These are phyloP conservation scores for Leuciscus waleckii DNA, from an alignment of 2,797 vertebrate species.

Conservation along the genomic window DNA sequence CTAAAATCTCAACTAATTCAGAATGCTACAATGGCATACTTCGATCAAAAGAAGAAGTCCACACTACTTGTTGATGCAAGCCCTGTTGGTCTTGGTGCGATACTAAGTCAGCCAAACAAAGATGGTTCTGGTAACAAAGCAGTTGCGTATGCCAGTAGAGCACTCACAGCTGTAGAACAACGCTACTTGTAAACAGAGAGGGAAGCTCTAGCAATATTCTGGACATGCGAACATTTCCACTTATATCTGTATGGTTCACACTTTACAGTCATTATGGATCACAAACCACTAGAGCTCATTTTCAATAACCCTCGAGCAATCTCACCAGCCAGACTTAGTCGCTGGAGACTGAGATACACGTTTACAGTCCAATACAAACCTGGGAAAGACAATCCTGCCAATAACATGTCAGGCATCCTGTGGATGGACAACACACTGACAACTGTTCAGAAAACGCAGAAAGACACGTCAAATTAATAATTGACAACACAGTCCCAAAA, in stretches of 20 bases:
- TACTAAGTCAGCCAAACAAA: background rate
- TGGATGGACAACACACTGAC: background rate
- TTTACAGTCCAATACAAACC: constrained; percentile 24
- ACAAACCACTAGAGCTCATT: constrained; percentile 12
- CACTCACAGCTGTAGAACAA: background rate
- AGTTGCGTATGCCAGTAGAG: background rate
- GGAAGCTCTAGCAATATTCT: constrained; percentile 22
- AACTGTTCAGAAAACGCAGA: background rate
- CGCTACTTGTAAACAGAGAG: background rate
- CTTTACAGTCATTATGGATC: background rate
- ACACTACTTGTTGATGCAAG: constrained; percentile 33
- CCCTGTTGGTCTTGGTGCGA: constrained; percentile 23
- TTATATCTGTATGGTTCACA: background rate
- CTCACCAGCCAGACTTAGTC: constrained; percentile 3
- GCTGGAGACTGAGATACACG: constrained; percentile 2
- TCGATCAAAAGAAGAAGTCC: constrained; percentile 19
- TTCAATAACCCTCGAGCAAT: constrained; percentile 14
- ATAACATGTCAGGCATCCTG: constrained; percentile 27
- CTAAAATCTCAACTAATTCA: background rate
- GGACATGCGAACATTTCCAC: constrained; percentile 19
- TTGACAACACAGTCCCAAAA: background rate
- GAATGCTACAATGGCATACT: constrained; percentile 35
- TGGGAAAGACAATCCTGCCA: background rate
- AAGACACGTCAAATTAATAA: constrained; percentile 25
- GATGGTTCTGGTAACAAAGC: background rate